A percentile compares a stretch with the other conserved stretches of the same genome.
Conservation (phyloP, 64 coral and sea anemone genomes). For the Stichodactyla mertensii region DNA sequence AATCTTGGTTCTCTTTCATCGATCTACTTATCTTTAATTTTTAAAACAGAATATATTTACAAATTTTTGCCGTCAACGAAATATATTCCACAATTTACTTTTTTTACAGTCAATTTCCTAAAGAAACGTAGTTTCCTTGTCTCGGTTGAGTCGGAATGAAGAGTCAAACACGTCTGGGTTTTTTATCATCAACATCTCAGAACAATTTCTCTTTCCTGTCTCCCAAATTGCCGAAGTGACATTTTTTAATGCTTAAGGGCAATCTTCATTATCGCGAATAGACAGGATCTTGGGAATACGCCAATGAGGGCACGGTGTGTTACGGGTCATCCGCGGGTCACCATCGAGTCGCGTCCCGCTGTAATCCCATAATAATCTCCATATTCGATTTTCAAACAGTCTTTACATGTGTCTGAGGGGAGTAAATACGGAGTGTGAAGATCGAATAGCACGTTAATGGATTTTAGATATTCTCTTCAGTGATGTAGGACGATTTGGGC, state of each 20-base stretch:
- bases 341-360: not conserved
- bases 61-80: not conserved
- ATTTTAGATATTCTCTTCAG: not conserved
- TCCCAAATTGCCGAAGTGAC: not conserved
- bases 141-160: not conserved
- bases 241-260: constrained; percentile 8
- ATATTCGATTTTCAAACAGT: constrained; percentile 11
- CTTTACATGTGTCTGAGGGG: constrained; percentile 6
- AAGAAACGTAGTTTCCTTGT: not conserved
- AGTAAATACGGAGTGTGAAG: not conserved
- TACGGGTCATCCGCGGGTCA: not conserved
- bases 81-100: not conserved
- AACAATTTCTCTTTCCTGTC: constrained; percentile 3
- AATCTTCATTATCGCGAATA: not conserved
- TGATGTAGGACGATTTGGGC: not conserved
- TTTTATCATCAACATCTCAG: constrained; percentile 13
- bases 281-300: not conserved
- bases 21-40: not conserved
- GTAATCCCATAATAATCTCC: constrained; percentile 35
- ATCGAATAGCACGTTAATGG: constrained; percentile 10
- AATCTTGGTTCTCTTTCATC: not conserved
- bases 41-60: not conserved
- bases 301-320: not conserved
- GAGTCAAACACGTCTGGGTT: not conserved
- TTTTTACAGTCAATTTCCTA: constrained; percentile 2